Evolutionary conservation across 2,113 vertebrate genomes (phyloP).

Genomic region (Macheiramphus alcinus): DNA sequence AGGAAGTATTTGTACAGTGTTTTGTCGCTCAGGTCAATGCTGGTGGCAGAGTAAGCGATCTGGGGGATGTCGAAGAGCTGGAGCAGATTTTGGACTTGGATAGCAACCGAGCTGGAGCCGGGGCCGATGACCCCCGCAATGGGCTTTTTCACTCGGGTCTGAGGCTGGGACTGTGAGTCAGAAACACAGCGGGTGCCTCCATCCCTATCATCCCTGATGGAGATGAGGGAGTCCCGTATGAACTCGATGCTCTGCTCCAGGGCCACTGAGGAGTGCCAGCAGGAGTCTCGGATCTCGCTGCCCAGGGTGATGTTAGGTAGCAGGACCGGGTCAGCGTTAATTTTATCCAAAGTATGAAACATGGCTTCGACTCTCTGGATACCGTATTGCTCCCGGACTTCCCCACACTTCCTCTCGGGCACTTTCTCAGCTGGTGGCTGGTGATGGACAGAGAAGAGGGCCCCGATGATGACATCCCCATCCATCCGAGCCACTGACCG

Average conservation of each 20-base stretch:
- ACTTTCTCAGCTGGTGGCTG: constrained; percentile 96
- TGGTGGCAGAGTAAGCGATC: constrained; percentile 97
- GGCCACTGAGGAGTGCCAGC: constrained; percentile 97
- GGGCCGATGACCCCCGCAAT: constrained; percentile 97
- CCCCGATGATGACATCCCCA: constrained; percentile 97
- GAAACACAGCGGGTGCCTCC: constrained; percentile 89
- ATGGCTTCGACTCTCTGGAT: constrained; percentile 98
- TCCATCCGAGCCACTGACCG: constrained; percentile 95
- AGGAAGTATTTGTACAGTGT: constrained; percentile 97
- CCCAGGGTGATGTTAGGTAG: constrained; percentile 97
- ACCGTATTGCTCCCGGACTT: constrained; percentile 96
- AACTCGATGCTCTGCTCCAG: constrained; percentile 99
- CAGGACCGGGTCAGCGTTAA: constrained; percentile 88
- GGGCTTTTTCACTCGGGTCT: constrained; percentile 86
- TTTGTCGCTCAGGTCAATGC: constrained; percentile 97
- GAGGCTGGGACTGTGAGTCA: constrained; percentile 81
- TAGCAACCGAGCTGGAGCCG: constrained; percentile 98
- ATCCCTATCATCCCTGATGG: constrained; percentile 93
- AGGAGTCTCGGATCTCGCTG: constrained; percentile 97
- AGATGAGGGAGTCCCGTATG: constrained; percentile 97
- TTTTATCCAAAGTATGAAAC: constrained; percentile 97
- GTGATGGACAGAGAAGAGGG: constrained; percentile 97
- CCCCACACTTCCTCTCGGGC: constrained; percentile 95
- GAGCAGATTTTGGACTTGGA: constrained; percentile 96
- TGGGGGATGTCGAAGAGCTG: constrained; percentile 99